Evolutionary conservation across 2,888 invertebrate genomes (phyloP).

Genomic region (Amblyjoppa proteus): DNA sequence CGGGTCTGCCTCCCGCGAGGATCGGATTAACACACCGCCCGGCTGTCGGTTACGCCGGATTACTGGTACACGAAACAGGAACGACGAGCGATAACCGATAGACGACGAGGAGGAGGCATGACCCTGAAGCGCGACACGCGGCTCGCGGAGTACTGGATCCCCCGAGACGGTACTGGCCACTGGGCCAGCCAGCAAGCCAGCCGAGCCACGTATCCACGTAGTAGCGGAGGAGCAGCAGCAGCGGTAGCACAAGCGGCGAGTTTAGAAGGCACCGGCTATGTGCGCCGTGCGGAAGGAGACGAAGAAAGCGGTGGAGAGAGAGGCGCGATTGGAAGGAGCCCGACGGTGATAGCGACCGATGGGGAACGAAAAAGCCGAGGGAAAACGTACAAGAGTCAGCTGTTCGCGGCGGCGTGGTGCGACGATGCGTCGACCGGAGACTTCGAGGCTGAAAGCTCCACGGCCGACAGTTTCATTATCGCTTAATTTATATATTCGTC

Average conservation of each 20-base stretch:
- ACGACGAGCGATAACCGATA: not conserved
- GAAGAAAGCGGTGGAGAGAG: constrained; percentile 23
- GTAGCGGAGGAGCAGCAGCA: constrained; percentile 57
- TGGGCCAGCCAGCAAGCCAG: constrained; percentile 58
- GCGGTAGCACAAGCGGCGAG: constrained; percentile 29
- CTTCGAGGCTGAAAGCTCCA: not conserved
- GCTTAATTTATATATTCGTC: not conserved
- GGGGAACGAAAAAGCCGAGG: not conserved
- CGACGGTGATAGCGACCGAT: not conserved
- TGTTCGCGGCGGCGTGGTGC: constrained; percentile 23
- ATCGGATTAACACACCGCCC: not conserved
- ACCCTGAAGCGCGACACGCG: constrained; percentile 71
- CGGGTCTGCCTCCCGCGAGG: not conserved
- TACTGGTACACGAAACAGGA: constrained; percentile 6
- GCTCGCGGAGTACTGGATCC: constrained; percentile 73
- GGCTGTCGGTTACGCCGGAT: not conserved
- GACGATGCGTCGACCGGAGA: constrained; percentile 2
- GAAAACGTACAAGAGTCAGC: constrained; percentile 26
- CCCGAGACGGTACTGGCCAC: constrained; percentile 68
- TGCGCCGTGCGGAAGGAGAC: constrained; percentile 50
- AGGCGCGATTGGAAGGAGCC: constrained; percentile 2
- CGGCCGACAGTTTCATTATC: not conserved
- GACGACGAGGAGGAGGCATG: constrained; percentile 40
- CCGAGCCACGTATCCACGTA: constrained; percentile 62
- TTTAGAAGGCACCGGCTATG: constrained; percentile 52